Conservation (phyloP, 2,888 invertebrate species). For the Leucania comma region DNA sequence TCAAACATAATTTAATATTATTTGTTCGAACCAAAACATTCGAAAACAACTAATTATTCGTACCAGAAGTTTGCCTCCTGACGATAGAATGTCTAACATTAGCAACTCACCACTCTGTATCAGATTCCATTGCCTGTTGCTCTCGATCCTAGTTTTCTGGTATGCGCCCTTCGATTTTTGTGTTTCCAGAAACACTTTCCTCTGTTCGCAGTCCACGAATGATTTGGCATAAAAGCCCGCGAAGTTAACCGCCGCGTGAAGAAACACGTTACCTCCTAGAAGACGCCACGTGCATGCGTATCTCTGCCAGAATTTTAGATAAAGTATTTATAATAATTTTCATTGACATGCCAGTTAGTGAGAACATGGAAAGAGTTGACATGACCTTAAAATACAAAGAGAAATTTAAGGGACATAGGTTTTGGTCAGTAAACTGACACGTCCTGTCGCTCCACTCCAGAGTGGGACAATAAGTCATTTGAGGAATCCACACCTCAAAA, state of each 20-base stretch:
- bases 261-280: conserved; percentile 93
- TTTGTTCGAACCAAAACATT: no score
- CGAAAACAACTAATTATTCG: no score
- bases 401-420: no score
- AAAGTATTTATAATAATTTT: neutral
- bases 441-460: no score
- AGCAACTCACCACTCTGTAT: conserved; percentile 94
- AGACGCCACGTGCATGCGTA: conserved; percentile 91
- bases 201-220: conserved; percentile 97
- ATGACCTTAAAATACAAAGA: no score
- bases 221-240: conserved; percentile 98
- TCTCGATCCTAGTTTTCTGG: conserved; percentile 96
- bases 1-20: no score
- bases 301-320: conserved; percentile 75
- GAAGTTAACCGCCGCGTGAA: conserved; percentile 97
- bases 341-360: neutral
- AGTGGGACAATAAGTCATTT: no score
- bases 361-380: no score
- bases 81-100: no score
- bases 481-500: no score
- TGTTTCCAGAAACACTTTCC: conserved; percentile 98
- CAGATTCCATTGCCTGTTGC: conserved; percentile 96
- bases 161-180: conserved; percentile 97
- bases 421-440: no score
- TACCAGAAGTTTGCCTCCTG: no score